Conservation (phyloP, 2,797 vertebrate genomes). For the Micromesistius poutassou region DNA sequence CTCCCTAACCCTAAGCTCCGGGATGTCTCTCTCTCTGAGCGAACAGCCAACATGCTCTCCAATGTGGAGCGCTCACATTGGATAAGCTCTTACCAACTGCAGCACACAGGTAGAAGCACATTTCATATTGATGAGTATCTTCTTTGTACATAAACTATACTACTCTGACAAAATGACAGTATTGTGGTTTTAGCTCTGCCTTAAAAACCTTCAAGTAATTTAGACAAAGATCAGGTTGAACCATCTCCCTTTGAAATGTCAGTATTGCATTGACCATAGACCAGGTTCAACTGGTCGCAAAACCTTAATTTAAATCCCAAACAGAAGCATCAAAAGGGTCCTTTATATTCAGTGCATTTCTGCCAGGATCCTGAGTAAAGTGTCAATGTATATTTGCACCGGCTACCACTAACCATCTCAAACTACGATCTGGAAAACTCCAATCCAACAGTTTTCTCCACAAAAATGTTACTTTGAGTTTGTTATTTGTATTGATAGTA, state of each 20-base stretch:
- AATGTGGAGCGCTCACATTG: conserved; percentile 72
- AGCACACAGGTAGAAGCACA: conserved; percentile 72
- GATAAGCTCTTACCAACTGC: conserved; percentile 71
- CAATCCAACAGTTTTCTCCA: not conserved
- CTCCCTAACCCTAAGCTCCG: conserved; percentile 61
- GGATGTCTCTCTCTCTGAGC: conserved; percentile 55
- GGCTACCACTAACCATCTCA: not conserved
- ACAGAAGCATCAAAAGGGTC: too few relatives aligned
- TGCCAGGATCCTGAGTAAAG: too few relatives aligned
- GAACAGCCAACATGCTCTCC: conserved; percentile 70
- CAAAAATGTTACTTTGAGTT: not conserved
- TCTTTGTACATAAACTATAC: not conserved
- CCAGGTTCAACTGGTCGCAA: too few relatives aligned
- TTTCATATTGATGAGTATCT: not conserved
- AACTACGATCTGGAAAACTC: too few relatives aligned
- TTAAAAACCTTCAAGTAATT: not conserved
- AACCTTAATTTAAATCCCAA: too few relatives aligned
- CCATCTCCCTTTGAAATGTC: too few relatives aligned
- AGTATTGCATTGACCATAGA: too few relatives aligned
- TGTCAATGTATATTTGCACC: too few relatives aligned
- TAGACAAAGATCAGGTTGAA: too few relatives aligned
- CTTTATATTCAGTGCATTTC: too few relatives aligned
- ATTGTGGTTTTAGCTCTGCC: conserved; percentile 3
- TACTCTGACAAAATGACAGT: not conserved
- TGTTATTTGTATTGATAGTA: not conserved